Evolutionary conservation across 2,113 vertebrate genomes (phyloP), one percentile per base, ranked within the genome.

Genomic region (Mirza zaza): DNA sequence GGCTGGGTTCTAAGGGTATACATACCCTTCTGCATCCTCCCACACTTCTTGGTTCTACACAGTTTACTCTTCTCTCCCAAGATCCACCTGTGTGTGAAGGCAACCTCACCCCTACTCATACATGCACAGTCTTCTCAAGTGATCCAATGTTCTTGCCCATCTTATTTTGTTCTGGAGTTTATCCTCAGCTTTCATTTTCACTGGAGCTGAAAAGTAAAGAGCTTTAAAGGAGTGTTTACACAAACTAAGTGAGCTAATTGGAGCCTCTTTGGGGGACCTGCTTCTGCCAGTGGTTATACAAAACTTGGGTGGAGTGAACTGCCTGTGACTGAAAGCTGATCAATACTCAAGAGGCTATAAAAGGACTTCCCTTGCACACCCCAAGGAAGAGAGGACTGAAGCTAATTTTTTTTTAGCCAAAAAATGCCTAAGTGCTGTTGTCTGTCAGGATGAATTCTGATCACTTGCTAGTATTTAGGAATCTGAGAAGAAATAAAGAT

Each of bases 401-500:
- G 73, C 73, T 48, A 76, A 32, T 18, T 48, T 76, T 61, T 61
- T 98, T 45, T 98, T 98, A 98, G 82, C 86, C 97, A 97, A 71
- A 76, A 98, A 98, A 97, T 96, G 67, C 96, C 97, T 97, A 98
- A 98, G 94, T 97, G 97, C 98, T 98, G 83, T 98, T 97, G 90
- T 98, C 97, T 98, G 97, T 98, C 97, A 98, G 91, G 63, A 92
- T 98, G 97, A 98, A 98, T 97, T 98, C 92, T 82, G 98, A 97
- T 98, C 97, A 98, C 91, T 98, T 98, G 96, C 96, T 98, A 97
- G 96, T 98, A 96, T 98, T 98, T 98, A 96, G 98, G 98, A 98
- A 98, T 98, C 97, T 98, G 97, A 98, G 98, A 98, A 98, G 97
- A 98, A 98, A 98, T 98, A 97, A 98, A 97, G 97, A 98, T 98